Evolutionary conservation across 2,888 invertebrate genomes (phyloP).

Genomic region (Eulithis prunata): DNA sequence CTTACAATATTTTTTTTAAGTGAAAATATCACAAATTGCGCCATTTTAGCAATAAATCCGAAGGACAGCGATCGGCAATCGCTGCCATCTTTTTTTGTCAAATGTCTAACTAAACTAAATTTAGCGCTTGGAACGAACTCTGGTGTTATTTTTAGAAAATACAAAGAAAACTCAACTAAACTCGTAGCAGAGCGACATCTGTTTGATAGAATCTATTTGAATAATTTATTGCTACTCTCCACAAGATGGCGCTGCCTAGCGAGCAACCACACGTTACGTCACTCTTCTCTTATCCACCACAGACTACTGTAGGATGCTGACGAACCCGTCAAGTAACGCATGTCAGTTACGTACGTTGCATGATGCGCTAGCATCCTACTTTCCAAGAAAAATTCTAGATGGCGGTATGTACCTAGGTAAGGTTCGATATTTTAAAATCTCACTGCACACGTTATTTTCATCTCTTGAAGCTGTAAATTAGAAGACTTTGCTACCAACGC

Average conservation of each 20-base stretch:
- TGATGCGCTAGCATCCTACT: too few relatives aligned
- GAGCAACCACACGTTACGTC: too few relatives aligned
- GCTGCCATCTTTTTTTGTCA: conserved; percentile 85
- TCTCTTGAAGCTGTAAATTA: too few relatives aligned
- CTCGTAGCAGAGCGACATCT: conserved; percentile 62
- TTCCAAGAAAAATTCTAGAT: too few relatives aligned
- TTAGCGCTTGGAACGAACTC: conserved; percentile 83
- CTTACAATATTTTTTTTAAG: conserved; percentile 76
- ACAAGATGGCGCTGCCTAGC: conserved; percentile 52
- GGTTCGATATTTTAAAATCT: too few relatives aligned
- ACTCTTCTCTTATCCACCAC: too few relatives aligned
- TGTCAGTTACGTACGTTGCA: too few relatives aligned
- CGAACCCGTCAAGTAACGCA: too few relatives aligned
- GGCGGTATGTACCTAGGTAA: too few relatives aligned
- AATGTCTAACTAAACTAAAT: conserved; percentile 81
- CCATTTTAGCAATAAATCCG: conserved; percentile 82
- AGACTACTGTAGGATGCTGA: too few relatives aligned
- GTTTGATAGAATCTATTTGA: neutral
- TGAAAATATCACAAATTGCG: conserved; percentile 82
- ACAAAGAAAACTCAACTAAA: conserved; percentile 48
- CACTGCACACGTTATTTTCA: too few relatives aligned
- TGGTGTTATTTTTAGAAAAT: conserved; percentile 84
- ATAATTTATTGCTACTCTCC: neutral
- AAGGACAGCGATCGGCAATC: conserved; percentile 81
- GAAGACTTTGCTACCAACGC: too few relatives aligned